Evolutionary conservation across 2,113 vertebrate genomes (phyloP).

Genomic region (Hystrix brachyura): DNA sequence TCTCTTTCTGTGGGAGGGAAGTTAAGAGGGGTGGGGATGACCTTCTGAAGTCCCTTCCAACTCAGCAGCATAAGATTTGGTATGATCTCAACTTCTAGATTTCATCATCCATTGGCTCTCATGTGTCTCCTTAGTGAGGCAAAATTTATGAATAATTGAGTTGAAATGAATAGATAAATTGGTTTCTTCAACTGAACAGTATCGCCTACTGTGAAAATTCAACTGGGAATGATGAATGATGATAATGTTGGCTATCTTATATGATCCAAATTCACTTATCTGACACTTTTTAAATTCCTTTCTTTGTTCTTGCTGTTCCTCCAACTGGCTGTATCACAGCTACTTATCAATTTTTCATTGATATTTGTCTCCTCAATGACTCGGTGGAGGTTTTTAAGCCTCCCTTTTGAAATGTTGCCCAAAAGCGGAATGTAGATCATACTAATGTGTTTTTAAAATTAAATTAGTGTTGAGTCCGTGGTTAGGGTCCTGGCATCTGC

Average conservation of each 20-base stretch:
- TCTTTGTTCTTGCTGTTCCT: constrained; percentile 45
- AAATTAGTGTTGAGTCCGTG: constrained; percentile 35
- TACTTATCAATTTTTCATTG: constrained; percentile 68
- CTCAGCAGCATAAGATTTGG: neutral
- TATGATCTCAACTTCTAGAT: constrained; percentile 53
- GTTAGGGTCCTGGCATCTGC: constrained; percentile 19
- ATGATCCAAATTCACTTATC: constrained; percentile 30
- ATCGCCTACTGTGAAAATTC: constrained; percentile 63
- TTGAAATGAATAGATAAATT: constrained; percentile 74
- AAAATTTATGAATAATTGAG: constrained; percentile 77
- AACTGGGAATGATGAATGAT: constrained; percentile 19
- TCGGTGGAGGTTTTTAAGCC: constrained; percentile 15
- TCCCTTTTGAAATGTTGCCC: constrained; percentile 50
- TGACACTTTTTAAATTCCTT: constrained; percentile 14
- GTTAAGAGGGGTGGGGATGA: neutral
- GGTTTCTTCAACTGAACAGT: constrained; percentile 50
- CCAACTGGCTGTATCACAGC: constrained; percentile 30
- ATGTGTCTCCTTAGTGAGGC: constrained; percentile 47
- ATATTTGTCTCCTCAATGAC: constrained; percentile 49
- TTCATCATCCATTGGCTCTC: constrained; percentile 47
- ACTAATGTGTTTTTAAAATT: constrained; percentile 70
- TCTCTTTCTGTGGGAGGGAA: neutral
- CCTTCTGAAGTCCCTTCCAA: constrained; percentile 6
- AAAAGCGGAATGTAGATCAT: constrained; percentile 10
- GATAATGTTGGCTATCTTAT: neutral